Evolutionary conservation across 2,113 vertebrate species (phyloP), one percentile per base, ranked within the genome.

Genomic region (Noctilio leporinus): DNA sequence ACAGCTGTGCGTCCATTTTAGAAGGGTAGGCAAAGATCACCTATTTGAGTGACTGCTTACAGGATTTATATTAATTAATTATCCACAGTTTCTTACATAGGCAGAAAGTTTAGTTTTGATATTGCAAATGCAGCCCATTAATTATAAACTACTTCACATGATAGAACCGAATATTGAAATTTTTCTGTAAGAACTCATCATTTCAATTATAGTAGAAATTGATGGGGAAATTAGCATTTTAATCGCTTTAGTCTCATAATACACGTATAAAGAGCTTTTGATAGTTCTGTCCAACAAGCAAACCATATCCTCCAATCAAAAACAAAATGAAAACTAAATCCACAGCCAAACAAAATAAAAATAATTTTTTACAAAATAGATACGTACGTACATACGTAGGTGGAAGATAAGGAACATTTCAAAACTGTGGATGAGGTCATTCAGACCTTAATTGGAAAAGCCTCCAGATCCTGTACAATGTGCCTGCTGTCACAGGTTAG

Each of bases 341-440:
- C 47, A 59, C 49, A 85, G 53, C 67, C 43, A 76, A 96, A 86
- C 45, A 81, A 96, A 88, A 96, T 15, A 83, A 67, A 72, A 70
- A 45, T 20, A 26, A 28, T 51, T 64, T 93, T 93, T 67, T 17
- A 78, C 70, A 24, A 83, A n/a, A 28, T 33, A 43, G 38, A 62
- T 38, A 45, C 1, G 4, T 62, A 26, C 30, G n/a, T 43, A 69
- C 10, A 7, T 57, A 69, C 24, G 16, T 20, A 85, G 24, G 77
- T 35, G 9, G 12, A 83, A 49, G 77, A 64, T 15, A 72, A 64
- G 35, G 10, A 81, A 65, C n/a, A 49, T 72, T 85, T 51, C 19
- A 67, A 77, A 89, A 43, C 65, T 86, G 72, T 82, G 45, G 47
- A 33, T 86, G 85, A 81, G 33, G 14, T 22, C 45, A 45, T 43